Conservation (phyloP, 2,888 invertebrate species). For the Melanostoma mellinum region DNA sequence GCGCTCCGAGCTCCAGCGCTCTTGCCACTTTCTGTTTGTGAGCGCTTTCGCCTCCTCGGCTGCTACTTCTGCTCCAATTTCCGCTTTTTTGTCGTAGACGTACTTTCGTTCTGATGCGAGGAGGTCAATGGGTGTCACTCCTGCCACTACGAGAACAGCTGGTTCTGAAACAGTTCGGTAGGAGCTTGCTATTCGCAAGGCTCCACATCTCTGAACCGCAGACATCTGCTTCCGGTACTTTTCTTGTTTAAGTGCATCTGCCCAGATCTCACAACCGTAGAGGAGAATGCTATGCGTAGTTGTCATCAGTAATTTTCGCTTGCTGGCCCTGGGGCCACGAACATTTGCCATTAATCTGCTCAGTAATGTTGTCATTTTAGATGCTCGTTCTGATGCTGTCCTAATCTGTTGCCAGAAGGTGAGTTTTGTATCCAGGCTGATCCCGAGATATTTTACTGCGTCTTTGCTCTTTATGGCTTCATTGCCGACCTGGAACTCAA, state of each 20-base stretch:
- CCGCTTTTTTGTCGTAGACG: background rate
- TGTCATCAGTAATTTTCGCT: no score
- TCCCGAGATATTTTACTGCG: constrained; percentile 68
- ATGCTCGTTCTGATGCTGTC: constrained; percentile 60
- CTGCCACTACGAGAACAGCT: constrained; percentile 69
- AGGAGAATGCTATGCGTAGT: no score
- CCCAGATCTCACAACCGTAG: background rate
- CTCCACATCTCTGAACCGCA: constrained; percentile 62
- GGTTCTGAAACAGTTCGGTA: constrained; percentile 74
- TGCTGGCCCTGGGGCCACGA: constrained; percentile 37
- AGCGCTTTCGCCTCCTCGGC: background rate
- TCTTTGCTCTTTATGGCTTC: background rate
- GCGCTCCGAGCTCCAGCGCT: constrained; percentile 55
- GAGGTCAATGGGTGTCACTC: constrained; percentile 75
- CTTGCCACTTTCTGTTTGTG: background rate
- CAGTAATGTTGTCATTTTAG: constrained; percentile 41
- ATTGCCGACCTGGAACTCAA: background rate
- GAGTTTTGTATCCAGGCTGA: constrained; percentile 65
- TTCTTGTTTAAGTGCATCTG: constrained; percentile 31
- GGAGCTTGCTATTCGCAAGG: constrained; percentile 64
- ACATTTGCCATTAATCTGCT: constrained; percentile 73
- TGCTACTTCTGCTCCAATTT: background rate
- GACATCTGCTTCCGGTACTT: constrained; percentile 65
- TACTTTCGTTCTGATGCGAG: constrained; percentile 55
- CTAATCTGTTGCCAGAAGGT: constrained; percentile 62